A percentile compares a stretch with the other conserved stretches of the same genome.
These are phyloP conservation scores for Ceratotherium simum DNA, from an alignment of 2,113 vertebrate genomes.

Conservation along the genomic window DNA sequence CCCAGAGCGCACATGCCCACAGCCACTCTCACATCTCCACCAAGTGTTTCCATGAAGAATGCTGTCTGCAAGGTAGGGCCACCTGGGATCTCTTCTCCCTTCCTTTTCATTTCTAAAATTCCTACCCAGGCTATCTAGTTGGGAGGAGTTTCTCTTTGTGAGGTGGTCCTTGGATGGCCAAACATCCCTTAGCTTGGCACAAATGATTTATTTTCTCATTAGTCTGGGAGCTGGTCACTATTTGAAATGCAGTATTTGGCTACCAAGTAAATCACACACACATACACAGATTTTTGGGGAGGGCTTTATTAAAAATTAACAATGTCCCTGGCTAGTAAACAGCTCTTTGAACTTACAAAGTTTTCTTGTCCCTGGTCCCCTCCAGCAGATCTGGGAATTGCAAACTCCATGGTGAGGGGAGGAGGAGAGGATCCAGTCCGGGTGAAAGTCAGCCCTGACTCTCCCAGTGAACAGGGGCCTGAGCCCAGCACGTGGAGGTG, in stretches of 20 bases:
- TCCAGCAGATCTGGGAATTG: background rate
- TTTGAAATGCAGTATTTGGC: conserved; percentile 24
- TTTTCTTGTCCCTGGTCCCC: background rate
- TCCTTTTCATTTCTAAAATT: background rate
- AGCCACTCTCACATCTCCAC: conserved; percentile 38
- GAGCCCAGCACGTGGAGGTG: background rate
- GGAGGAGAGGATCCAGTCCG: too few species aligned
- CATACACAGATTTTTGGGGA: background rate
- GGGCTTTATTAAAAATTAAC: conserved; percentile 65
- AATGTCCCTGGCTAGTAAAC: background rate
- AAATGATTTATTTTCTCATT: background rate
- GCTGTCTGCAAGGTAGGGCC: background rate
- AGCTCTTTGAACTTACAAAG: conserved; percentile 18
- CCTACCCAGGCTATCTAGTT: background rate
- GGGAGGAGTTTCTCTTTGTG: background rate
- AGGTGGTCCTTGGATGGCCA: background rate
- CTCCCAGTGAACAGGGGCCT: background rate
- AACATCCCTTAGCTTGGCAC: background rate
- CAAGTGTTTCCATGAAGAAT: conserved; percentile 59
- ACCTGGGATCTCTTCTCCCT: background rate
- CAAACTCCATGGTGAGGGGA: background rate
- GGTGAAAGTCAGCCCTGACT: background rate
- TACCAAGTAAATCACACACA: background rate
- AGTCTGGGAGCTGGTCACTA: background rate
- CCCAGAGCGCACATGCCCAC: background rate